Base-by-base conservation (phyloP, 1,140 invertebrate species). In the Samia ricini region DNA sequence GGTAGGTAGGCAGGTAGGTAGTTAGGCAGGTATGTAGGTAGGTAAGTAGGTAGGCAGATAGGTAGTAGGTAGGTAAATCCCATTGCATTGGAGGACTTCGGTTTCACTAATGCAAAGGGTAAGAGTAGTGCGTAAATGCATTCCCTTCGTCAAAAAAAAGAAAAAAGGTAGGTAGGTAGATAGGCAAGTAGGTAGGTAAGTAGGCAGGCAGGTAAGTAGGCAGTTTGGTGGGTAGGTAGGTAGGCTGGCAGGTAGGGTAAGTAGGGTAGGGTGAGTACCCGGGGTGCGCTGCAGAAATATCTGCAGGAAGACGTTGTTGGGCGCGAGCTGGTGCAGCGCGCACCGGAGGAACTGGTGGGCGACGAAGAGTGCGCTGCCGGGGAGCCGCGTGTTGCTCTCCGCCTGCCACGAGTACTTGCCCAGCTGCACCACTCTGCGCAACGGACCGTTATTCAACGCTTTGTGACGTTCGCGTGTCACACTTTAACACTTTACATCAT, bases 311-410 rank as follows among this genome's bases (percentile, higher is more conserved):
- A 99, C 95, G 62, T 98, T 98, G 90, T 99, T 98, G 0, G 97
- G 97, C 10, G 97, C 97, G 23, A 99, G 89, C 88, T 99, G 98
- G 89, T 99, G 98, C 29, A 99, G 92, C 59, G 98, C 95, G 85
- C 98, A 99, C 70, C 99, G 93, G 49, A 99, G 91, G 90, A 99
- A 99, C 89, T 99, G 99, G 86, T 98, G 95, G 1, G 98, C 98
- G 48, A 99, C 97, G 85, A 97, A 98, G 56, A 96, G 94, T 2
- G 96, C 95, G 64, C 96, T 95, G 64, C 97, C 97, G 7, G 97
- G 97, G 66, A 98, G 88, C 71, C 97, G 95, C 62, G 96, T 94
- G 78, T 95, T 96, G 72, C 93, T 96, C 88, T 98, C 97, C 71
- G 92, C 94, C 92, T 98, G 97, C 98, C 98, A 99, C n/a, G 96